Evolutionary conservation across 2,888 invertebrate genomes (phyloP), one percentile per base, ranked within the genome.

Genomic region (Sarcophaga subvicina): DNA sequence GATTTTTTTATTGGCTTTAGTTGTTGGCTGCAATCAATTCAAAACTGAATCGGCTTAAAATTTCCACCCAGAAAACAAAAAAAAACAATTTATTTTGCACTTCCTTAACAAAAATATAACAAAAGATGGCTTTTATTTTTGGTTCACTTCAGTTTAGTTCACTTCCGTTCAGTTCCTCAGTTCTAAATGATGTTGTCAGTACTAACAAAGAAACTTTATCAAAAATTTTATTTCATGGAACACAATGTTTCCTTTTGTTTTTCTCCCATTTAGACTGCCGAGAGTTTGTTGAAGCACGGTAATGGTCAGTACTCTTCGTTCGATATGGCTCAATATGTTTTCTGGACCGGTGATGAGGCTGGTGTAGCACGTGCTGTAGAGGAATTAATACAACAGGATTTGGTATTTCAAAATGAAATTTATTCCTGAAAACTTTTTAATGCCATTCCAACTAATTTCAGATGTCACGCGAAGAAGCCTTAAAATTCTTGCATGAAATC

Each of bases 271-370:
- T 92, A 96, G 96, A 94, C 95, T 14, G 92, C 92, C 6, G 92
- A 92, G 79, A 91, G 90, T 69, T 86, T 93, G 62, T 87, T 93
- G 60, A 91, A 95, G 0, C 95, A 95, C 90, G 92, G 94, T 10
- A 95, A 95, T 75, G 95, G 95, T 3, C 96, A 96, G 90, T 96
- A 96, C 90, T 96, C 96, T 0, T 96, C 97, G 0, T 94, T 96
- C 77, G 97, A 97, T 90, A 96, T 97, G 96, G 97, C 97, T 0
- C 96, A 97, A 91, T 97, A 97, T 90, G 96, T 97, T 3, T 96
- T 96, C 92, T 96, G 96, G 96, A 97, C 97, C 0, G 97, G 97
- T 0, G 97, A 97, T 91, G 97, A 97, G 91, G 95, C 95, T 76
- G 96, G 97, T 8, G 97, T 97, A 1, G 96, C 96, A 0, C 93